A percentile compares a stretch with the other conserved stretches of the same genome.
Conservation (phyloP, 2,888 invertebrate species). For the Rhagium mordax region DNA sequence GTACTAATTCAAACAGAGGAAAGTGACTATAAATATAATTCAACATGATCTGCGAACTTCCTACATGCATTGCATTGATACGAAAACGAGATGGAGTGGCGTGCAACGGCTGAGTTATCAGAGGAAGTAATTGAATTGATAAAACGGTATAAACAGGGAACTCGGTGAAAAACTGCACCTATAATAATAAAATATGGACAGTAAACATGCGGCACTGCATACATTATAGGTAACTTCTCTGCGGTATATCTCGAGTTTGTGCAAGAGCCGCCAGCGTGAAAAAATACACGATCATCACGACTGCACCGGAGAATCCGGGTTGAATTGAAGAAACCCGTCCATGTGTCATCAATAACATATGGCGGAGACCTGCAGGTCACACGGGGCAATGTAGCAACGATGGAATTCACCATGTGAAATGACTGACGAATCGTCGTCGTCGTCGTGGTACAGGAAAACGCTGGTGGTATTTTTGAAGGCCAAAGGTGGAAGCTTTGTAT, state of each 20-base stretch:
- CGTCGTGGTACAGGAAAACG: conserved; percentile 13
- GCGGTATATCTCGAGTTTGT: conserved; percentile 39
- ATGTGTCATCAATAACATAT: conserved; percentile 62
- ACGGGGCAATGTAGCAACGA: conserved; percentile 55
- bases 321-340: conserved; percentile 62
- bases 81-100: conserved; percentile 47
- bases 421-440: conserved; percentile 49
- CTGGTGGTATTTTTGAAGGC: conserved; percentile 23
- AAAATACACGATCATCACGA: conserved; percentile 60
- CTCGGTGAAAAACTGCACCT: conserved; percentile 55
- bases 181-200: conserved; percentile 62
- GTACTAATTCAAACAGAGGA: neutral
- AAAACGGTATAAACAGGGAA: conserved; percentile 56
- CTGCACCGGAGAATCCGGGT: conserved; percentile 57
- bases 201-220: conserved; percentile 60
- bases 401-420: conserved; percentile 53
- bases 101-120: conserved; percentile 45
- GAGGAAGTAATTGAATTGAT: conserved; percentile 60
- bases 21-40: conserved; percentile 15
- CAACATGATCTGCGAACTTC: conserved; percentile 21
- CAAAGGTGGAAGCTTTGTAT: conserved; percentile 16
- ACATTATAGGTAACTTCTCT: conserved; percentile 48
- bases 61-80: conserved; percentile 26
- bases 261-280: conserved; percentile 32
- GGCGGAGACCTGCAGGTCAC: conserved; percentile 59